These are phyloP conservation scores for Stenolophus ochropezus DNA, from an alignment of 2,888 invertebrate genomes.

Conservation along the genomic window DNA sequence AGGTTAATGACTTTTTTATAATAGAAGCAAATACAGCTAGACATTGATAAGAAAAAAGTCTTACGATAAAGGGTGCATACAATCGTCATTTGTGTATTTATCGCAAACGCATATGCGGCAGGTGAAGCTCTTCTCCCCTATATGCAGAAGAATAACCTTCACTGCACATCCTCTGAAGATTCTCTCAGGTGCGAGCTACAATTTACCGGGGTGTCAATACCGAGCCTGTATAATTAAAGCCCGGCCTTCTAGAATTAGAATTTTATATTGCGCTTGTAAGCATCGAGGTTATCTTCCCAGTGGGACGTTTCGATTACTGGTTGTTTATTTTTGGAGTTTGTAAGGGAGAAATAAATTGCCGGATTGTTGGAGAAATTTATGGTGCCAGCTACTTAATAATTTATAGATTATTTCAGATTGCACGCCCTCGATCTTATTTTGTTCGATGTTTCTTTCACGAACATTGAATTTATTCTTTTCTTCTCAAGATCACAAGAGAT, in stretches of 20 bases:
- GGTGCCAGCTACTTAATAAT: constrained; percentile 30
- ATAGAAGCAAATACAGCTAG: not conserved
- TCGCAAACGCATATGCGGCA: constrained; percentile 13
- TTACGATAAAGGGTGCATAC: constrained; percentile 2
- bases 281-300: constrained; percentile 38
- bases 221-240: constrained; percentile 40
- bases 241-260: constrained; percentile 38
- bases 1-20: too few species aligned
- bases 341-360: constrained; percentile 33
- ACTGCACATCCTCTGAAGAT: not conserved
- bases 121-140: not conserved
- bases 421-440: constrained; percentile 39
- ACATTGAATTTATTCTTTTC: too few species aligned
- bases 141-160: constrained; percentile 11
- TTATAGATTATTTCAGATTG: constrained; percentile 25
- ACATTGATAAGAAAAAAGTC: not conserved
- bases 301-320: constrained; percentile 35
- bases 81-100: constrained; percentile 23
- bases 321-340: constrained; percentile 25
- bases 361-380: constrained; percentile 35
- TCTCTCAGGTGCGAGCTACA: constrained; percentile 52
- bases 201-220: constrained; percentile 52
- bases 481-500: too few species aligned
- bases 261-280: constrained; percentile 40
- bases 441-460: constrained; percentile 3